Percentiles rank a stretch among this genome's conserved stretches.
Evolutionary conservation across 2,113 vertebrate genomes (phyloP).

Genomic region (Megaleporinus macrocephalus): DNA sequence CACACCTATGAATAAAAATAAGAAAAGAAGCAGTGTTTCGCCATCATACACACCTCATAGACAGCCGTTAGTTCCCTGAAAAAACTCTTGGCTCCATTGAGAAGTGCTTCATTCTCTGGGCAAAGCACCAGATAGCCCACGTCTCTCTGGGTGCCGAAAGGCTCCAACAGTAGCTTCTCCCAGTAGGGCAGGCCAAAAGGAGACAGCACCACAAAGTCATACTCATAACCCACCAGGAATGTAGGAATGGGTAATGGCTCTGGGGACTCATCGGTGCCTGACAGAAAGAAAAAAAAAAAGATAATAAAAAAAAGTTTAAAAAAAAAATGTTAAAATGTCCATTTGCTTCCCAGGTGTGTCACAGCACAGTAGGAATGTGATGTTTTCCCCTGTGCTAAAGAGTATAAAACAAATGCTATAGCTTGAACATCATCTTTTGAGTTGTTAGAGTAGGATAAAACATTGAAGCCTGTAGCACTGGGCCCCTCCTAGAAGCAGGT

Average conservation of each 20-base stretch:
- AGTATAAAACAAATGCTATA: no score
- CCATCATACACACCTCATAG: slow-evolving; percentile 84
- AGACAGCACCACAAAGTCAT: slow-evolving; percentile 97
- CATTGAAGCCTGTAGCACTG: no score
- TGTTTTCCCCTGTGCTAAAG: no score
- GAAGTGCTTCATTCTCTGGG: slow-evolving; percentile 93
- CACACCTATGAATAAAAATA: not conserved
- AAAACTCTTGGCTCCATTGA: slow-evolving; percentile 93
- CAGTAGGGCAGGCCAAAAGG: slow-evolving; percentile 96
- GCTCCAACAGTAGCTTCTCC: slow-evolving; percentile 96
- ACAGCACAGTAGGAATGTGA: not conserved
- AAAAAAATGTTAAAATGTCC: not conserved
- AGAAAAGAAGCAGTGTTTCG: not conserved
- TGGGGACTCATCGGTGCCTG: slow-evolving; percentile 96
- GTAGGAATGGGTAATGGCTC: slow-evolving; percentile 98
- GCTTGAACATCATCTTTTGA: no score
- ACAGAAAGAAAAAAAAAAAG: not conserved
- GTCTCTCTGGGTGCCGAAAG: slow-evolving; percentile 94
- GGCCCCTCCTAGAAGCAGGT: no score
- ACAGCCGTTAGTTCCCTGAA: slow-evolving; percentile 96
- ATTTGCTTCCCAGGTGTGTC: no score
- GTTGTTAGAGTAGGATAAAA: no score
- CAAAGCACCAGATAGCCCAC: slow-evolving; percentile 96
- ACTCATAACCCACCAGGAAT: slow-evolving; percentile 96
- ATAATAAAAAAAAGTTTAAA: not conserved